Percentiles rank a stretch among this genome's conserved stretches.
Conservation (phyloP, 1,140 invertebrate species). For the Hypothenemus hampei region DNA sequence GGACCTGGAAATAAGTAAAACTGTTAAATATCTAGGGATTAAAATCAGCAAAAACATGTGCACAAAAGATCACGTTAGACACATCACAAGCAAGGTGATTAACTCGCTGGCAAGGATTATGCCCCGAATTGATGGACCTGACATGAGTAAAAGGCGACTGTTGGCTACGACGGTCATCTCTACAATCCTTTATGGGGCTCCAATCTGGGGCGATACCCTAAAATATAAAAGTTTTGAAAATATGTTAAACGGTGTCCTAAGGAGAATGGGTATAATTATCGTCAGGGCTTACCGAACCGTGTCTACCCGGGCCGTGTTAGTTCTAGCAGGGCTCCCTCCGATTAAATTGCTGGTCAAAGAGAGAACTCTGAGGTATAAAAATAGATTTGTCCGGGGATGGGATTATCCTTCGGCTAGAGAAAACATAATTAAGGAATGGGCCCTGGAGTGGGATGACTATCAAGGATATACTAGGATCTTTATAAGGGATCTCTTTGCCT, state of each 20-base stretch:
- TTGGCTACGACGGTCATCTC: not conserved
- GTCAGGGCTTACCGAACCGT: not conserved
- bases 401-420: not conserved
- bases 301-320: not conserved
- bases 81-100: not conserved
- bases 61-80: not conserved
- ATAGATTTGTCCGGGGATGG: not conserved
- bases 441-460: not conserved
- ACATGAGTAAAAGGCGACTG: not conserved
- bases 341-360: not conserved
- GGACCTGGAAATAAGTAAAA: not conserved
- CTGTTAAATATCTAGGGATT: not conserved
- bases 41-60: not conserved
- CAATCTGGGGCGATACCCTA: not conserved
- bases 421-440: not conserved
- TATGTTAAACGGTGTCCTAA: not conserved
- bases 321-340: not conserved
- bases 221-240: not conserved
- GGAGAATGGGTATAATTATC: not conserved
- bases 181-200: not conserved
- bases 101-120: not conserved
- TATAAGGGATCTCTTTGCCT: not conserved
- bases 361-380: not conserved
- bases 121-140: not conserved
- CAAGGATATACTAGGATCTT: constrained; percentile 7